These are phyloP conservation scores for Latheticus oryzae DNA, from an alignment of 2,888 invertebrate species.

Conservation along the genomic window DNA sequence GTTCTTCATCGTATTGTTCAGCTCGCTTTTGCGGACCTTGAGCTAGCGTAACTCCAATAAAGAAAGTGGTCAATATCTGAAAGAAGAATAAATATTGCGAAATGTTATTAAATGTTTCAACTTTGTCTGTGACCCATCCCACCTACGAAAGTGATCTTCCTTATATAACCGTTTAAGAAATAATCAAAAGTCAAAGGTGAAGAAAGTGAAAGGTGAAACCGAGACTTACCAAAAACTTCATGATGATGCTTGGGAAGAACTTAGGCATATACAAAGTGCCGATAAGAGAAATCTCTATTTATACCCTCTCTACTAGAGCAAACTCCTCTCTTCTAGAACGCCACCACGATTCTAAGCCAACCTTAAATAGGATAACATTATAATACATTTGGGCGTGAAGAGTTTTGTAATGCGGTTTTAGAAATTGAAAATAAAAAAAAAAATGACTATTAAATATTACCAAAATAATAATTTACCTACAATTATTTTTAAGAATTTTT, in stretches of 20 bases:
- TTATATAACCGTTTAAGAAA: constrained; percentile 49
- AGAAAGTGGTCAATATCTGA: constrained; percentile 48
- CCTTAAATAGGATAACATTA: constrained; percentile 42
- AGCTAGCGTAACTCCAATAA: constrained; percentile 46
- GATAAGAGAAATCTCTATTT: constrained; percentile 54
- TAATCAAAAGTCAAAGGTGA: constrained; percentile 48
- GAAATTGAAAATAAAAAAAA: no score
- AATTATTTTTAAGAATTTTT: no score
- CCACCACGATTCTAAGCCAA: constrained; percentile 35
- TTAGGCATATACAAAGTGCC: constrained; percentile 49
- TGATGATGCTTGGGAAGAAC: constrained; percentile 60
- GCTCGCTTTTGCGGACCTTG: constrained; percentile 48
- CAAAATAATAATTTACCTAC: no score
- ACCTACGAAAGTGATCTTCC: constrained; percentile 43
- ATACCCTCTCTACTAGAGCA: constrained; percentile 50
- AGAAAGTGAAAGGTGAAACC: constrained; percentile 53
- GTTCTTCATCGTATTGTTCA: constrained; percentile 63
- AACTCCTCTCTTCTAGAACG: constrained; percentile 41
- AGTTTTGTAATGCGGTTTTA: no score
- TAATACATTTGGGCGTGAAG: constrained; percentile 38
- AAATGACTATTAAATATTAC: no score
- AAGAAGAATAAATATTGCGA: constrained; percentile 21
- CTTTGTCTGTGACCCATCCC: constrained; percentile 37
- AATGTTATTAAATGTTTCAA: constrained; percentile 11
- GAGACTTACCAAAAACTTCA: constrained; percentile 67